Percentiles rank a stretch among this genome's conserved stretches.
Conservation (phyloP, 2,113 vertebrate genomes). For the Lycocorax pyrrhopterus region DNA sequence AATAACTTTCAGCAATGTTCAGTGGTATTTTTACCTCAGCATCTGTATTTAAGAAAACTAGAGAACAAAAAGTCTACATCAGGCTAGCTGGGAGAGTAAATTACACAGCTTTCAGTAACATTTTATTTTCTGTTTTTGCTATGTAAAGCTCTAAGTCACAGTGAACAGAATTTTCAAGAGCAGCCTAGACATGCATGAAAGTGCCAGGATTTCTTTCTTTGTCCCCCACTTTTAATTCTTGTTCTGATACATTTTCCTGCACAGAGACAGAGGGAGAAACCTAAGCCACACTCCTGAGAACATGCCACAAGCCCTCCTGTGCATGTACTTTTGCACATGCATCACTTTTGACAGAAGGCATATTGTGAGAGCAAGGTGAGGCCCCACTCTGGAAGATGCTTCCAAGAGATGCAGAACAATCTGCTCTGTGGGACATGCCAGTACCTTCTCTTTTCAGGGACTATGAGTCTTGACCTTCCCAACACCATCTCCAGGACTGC, state of each 20-base stretch:
- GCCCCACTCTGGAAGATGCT: neutral
- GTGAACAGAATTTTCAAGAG: neutral
- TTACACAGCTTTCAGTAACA: constrained; percentile 9
- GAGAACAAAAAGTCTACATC: neutral
- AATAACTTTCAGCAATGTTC: neutral
- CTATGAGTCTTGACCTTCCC: neutral
- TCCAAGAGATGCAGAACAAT: neutral
- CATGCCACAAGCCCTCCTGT: neutral
- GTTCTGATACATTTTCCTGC: neutral
- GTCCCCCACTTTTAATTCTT: neutral
- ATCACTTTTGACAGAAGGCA: neutral
- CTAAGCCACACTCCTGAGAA: neutral
- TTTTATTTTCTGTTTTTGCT: constrained; percentile 27
- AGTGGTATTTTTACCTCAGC: neutral
- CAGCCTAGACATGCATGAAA: neutral
- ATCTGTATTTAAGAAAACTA: constrained; percentile 8
- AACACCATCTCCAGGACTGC: neutral
- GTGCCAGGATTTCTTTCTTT: neutral
- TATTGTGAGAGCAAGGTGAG: neutral
- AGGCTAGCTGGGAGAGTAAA: constrained; percentile 7
- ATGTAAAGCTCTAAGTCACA: neutral
- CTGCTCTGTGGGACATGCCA: neutral
- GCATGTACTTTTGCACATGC: neutral
- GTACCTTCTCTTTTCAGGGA: neutral
- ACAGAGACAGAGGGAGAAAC: neutral